Evolutionary conservation across 2,113 vertebrate genomes (phyloP).

Genomic region (Solenodon paradoxus): DNA sequence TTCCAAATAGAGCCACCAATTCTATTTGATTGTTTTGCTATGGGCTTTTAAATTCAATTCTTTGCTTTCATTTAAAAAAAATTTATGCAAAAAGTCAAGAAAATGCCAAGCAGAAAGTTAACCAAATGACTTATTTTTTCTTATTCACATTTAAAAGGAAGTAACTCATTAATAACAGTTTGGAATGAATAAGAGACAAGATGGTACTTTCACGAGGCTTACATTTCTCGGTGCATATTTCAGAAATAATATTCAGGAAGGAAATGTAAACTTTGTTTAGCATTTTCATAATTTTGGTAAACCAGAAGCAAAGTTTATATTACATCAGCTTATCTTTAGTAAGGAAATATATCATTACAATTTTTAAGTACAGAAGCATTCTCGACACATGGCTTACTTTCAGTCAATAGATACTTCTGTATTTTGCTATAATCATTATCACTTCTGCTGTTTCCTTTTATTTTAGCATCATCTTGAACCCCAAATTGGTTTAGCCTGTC

Average conservation of each 20-base stretch:
- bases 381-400: background rate
- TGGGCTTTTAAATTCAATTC: background rate
- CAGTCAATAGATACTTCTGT: background rate
- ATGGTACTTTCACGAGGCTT: background rate
- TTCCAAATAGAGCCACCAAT: background rate
- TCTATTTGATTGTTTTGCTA: background rate
- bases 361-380: background rate
- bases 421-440: background rate
- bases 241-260: background rate
- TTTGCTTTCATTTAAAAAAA: background rate
- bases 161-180: background rate
- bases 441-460: background rate
- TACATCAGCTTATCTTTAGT: background rate
- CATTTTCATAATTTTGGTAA: background rate
- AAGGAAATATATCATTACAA: background rate
- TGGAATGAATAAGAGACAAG: background rate
- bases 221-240: background rate
- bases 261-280: background rate
- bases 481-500: background rate
- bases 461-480: background rate
- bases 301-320: background rate
- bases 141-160: conserved; percentile 26
- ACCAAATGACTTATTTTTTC: background rate
- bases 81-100: background rate
- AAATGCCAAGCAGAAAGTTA: background rate